Evolutionary conservation across 1,140 invertebrate genomes (phyloP).

Genomic region (Dufourea novaeangliae): DNA sequence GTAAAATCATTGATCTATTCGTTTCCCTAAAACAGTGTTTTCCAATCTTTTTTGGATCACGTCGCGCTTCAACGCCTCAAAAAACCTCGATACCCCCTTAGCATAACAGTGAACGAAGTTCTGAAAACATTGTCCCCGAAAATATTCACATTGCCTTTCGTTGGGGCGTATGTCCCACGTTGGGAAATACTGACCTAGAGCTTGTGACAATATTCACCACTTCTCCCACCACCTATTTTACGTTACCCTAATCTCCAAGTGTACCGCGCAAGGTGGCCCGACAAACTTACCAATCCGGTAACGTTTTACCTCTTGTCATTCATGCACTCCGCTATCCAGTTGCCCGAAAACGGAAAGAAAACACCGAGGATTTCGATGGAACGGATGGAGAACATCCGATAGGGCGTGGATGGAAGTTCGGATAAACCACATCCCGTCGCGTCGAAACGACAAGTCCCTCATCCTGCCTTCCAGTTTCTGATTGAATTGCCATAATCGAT

Average conservation of each 20-base stretch:
- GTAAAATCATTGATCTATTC: no score
- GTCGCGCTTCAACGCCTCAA: no score
- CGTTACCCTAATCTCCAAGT: neutral
- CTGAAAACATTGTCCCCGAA: no score
- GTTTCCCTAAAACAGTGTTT: no score
- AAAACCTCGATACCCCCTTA: no score
- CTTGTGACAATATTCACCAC: neutral
- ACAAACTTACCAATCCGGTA: conserved; percentile 41
- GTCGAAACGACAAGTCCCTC: conserved; percentile 62
- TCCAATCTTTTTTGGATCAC: no score
- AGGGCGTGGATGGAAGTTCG: conserved; percentile 44
- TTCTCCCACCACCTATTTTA: neutral
- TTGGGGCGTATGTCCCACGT: no score
- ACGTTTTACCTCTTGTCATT: neutral
- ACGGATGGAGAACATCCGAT: conserved; percentile 68
- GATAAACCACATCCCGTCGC: conserved; percentile 56
- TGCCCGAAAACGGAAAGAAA: conserved; percentile 68
- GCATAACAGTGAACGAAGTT: no score
- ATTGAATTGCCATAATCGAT: conserved; percentile 71
- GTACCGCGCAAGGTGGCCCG: conserved; percentile 23
- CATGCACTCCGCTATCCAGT: conserved; percentile 33
- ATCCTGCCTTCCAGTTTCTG: neutral
- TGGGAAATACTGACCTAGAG: no score
- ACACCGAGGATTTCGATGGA: conserved; percentile 56
- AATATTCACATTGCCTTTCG: no score